Percentiles rank a stretch among this genome's conserved stretches.
These are phyloP conservation scores for Seira musarum DNA, from an alignment of 2,888 invertebrate genomes.

Conservation along the genomic window DNA sequence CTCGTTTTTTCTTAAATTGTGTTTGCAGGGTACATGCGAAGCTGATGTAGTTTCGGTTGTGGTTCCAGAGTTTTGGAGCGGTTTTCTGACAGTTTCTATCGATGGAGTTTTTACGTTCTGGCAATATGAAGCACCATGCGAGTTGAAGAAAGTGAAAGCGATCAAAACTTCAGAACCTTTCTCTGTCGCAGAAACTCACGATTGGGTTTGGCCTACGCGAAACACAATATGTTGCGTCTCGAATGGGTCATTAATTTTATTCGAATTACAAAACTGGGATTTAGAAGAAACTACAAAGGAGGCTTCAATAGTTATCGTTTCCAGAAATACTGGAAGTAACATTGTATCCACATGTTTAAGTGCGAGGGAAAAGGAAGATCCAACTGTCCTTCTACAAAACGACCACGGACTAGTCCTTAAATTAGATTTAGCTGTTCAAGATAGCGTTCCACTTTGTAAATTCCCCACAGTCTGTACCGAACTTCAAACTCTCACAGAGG, in stretches of 20 bases:
- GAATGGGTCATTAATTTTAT: not conserved
- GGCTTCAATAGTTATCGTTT: not conserved
- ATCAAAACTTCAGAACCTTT: slow-evolving; percentile 7
- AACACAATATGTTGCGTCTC: slow-evolving; percentile 50
- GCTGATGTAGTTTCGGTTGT: slow-evolving; percentile 55
- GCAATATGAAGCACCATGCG: not conserved
- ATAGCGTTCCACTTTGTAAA: slow-evolving; percentile 31
- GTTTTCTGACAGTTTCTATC: slow-evolving; percentile 46
- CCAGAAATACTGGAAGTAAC: not conserved
- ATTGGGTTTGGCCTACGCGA: slow-evolving; percentile 65
- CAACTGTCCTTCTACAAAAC: slow-evolving; percentile 33
- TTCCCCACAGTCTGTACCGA: slow-evolving; percentile 42
- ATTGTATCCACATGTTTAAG: not conserved
- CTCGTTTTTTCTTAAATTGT: not conserved
- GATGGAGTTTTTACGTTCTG: slow-evolving; percentile 48
- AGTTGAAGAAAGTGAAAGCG: not conserved
- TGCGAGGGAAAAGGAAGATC: slow-evolving; percentile 16
- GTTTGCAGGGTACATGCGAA: not conserved
- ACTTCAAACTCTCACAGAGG: slow-evolving; percentile 25
- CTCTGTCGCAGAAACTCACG: slow-evolving; percentile 32
- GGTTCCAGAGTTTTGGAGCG: slow-evolving; percentile 64
- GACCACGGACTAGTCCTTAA: slow-evolving; percentile 20
- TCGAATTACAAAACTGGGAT: slow-evolving; percentile 17
- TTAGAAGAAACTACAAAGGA: slow-evolving; percentile 21
- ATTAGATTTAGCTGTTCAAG: slow-evolving; percentile 13